These are phyloP conservation scores for Pterophyllum scalare DNA, from an alignment of 2,113 vertebrate species.

Conservation along the genomic window DNA sequence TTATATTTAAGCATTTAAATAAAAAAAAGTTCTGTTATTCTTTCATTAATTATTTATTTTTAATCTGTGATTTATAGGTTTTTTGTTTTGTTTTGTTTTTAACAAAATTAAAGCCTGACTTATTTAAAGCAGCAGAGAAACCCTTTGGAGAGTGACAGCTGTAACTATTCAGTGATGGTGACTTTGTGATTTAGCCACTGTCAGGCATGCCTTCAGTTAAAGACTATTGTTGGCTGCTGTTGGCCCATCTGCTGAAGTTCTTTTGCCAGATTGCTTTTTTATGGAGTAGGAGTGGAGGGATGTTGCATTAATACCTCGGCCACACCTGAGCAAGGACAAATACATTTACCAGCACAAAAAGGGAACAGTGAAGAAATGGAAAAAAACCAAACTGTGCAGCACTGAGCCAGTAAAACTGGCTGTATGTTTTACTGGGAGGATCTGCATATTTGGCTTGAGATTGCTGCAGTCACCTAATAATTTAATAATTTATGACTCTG, in stretches of 20 bases:
- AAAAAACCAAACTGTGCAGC: background rate
- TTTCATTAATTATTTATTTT: too few species aligned
- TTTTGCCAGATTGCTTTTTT: background rate
- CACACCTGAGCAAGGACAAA: background rate
- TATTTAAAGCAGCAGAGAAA: too few species aligned
- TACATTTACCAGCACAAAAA: background rate
- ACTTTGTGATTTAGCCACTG: background rate
- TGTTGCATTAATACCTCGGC: background rate
- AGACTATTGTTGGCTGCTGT: background rate
- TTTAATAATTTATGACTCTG: background rate
- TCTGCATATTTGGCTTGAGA: background rate
- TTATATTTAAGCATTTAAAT: background rate
- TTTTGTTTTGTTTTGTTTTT: too few species aligned
- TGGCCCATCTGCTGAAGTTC: background rate
- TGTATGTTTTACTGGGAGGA: background rate
- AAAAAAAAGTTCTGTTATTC: background rate
- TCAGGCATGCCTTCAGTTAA: background rate
- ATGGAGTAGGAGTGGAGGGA: background rate
- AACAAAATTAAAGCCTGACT: too few species aligned
- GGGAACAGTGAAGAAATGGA: background rate
- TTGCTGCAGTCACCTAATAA: background rate
- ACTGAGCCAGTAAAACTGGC: background rate
- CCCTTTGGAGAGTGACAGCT: background rate
- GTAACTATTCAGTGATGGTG: background rate
- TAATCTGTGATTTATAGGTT: too few species aligned